Base-by-base conservation (phyloP, 2,797 vertebrate genomes). In the Anableps anableps region DNA sequence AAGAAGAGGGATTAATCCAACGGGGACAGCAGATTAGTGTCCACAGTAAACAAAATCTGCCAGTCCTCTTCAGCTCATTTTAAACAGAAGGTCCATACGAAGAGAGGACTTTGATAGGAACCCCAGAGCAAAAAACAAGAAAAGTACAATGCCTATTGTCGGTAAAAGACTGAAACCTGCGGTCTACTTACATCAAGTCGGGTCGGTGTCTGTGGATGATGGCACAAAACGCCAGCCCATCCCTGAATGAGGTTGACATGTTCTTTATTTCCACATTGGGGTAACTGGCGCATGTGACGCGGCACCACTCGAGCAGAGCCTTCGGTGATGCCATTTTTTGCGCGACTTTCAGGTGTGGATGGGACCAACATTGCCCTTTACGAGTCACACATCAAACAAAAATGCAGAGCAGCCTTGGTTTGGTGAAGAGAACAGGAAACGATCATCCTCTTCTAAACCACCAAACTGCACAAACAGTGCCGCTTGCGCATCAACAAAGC, bases 181-280 rank as follows among this genome's bases (percentile, higher is more conserved):
- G 34, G 3, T 72, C 31, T 74, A 96, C 97, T 97, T 85, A 98
- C 97, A 97, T 95, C 80, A 97, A 85, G 87, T 97, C 96, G 4
- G 97, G 97, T 74, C 96, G 93, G 93, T 98, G 95, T 77, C 93
- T 96, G 92, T 97, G 97, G 83, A 97, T 97, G 93, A 97, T 96
- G 87, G 97, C 97, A 86, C 97, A 97, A 85, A 97, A 97, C 3
- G 96, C 96, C 66, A 97, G 94, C 75, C 97, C 97, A 78, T 97
- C 96, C 84, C 95, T 95, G 95, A 97, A 97, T 36, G 97, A 97
- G 77, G 94, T 72, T 81, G 96, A 96, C 92, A 96, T 94, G 93
- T 97, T 92, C 71, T 86, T 94, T 76, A 98, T 93, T n/a, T 96
- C 95, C 94, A 98, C 95, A 11, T 91, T 88, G 70, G 91, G 90